Evolutionary conservation across 2,797 vertebrate genomes (phyloP).

Genomic region (Heliangelus exortis): DNA sequence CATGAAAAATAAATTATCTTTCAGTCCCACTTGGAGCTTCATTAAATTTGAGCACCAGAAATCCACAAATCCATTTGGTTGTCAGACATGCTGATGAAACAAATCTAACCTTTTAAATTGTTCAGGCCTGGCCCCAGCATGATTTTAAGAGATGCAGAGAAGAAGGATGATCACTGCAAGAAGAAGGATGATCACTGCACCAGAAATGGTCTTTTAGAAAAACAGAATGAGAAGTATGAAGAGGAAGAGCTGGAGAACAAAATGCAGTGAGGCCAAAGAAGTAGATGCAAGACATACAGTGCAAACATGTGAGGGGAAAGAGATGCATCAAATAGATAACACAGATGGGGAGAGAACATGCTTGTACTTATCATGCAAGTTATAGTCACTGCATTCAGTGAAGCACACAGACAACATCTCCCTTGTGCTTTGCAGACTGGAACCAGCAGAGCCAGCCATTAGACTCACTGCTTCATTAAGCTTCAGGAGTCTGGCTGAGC

Average conservation of each 20-base stretch:
- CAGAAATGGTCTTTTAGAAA: background rate
- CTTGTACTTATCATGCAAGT: background rate
- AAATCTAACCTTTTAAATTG: background rate
- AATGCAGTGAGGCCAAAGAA: background rate
- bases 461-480: background rate
- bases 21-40: background rate
- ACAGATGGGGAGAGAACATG: background rate
- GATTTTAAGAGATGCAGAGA: background rate
- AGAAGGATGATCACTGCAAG: background rate
- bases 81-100: background rate
- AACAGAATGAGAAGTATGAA: background rate
- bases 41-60: background rate
- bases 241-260: background rate
- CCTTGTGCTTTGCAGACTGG: background rate
- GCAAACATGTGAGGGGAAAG: background rate
- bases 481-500: background rate
- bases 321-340: background rate
- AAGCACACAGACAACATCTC: fast-evolving
- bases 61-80: background rate
- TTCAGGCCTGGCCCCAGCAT: background rate
- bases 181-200: background rate
- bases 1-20: background rate
- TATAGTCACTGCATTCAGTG: background rate
- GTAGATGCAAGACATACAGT: background rate
- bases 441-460: background rate